Evolutionary conservation across 2,113 vertebrate genomes (phyloP).

Genomic region (Larimichthys crocea): DNA sequence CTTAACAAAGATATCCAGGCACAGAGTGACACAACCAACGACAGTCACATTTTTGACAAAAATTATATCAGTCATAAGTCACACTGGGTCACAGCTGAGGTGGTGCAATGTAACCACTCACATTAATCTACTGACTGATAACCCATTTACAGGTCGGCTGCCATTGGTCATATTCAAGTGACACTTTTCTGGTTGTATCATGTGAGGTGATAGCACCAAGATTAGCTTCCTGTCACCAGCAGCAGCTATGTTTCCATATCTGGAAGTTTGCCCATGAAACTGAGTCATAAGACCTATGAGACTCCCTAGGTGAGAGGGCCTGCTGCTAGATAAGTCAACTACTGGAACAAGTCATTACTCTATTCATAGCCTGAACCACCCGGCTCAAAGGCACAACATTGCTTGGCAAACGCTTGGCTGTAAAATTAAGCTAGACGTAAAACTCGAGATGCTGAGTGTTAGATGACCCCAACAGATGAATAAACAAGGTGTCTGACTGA

Average conservation of each 20-base stretch:
- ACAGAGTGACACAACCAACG: slow-evolving; percentile 28
- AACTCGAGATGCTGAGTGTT: slow-evolving; percentile 46
- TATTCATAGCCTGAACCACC: slow-evolving; percentile 64
- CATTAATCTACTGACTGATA: slow-evolving; percentile 53
- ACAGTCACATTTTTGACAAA: slow-evolving; percentile 40
- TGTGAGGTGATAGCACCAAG: slow-evolving; percentile 33
- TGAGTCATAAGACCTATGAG: slow-evolving; percentile 49
- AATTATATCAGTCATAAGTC: slow-evolving; percentile 43
- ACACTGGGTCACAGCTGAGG: slow-evolving; percentile 39
- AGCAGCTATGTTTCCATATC: slow-evolving; percentile 41
- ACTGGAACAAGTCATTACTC: slow-evolving; percentile 25
- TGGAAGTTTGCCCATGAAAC: slow-evolving; percentile 34
- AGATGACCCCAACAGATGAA: slow-evolving; percentile 44
- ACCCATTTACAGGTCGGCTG: slow-evolving; percentile 27
- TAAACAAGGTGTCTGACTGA: slow-evolving; percentile 61
- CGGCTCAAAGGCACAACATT: not conserved
- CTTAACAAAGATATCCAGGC: slow-evolving; percentile 53
- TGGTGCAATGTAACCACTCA: slow-evolving; percentile 2
- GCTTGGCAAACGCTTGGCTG: slow-evolving; percentile 14
- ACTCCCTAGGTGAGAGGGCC: slow-evolving; percentile 24
- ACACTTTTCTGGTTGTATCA: slow-evolving; percentile 37
- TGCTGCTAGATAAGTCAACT: slow-evolving; percentile 32
- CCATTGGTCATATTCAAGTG: slow-evolving; percentile 56
- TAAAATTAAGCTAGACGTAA: slow-evolving; percentile 35
- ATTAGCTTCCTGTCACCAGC: slow-evolving; percentile 57